Evolutionary conservation across 2,888 invertebrate species (phyloP).

Genomic region (Agrochola lychnidis): DNA sequence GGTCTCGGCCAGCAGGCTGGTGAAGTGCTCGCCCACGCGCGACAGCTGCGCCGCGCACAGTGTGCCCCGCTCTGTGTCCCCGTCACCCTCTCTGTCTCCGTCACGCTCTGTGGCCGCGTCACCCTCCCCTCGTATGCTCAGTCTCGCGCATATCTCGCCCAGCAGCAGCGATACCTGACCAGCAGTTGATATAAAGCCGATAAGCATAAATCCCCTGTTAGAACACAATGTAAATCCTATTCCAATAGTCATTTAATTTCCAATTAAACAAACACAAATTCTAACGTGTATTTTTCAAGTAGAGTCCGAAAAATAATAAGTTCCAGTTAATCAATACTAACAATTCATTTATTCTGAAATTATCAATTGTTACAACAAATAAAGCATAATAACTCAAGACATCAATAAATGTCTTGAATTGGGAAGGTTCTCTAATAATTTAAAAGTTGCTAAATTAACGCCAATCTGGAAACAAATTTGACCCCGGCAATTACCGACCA

Average conservation of each 20-base stretch:
- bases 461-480: neutral
- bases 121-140: slow-evolving; percentile 80
- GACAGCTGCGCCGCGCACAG: slow-evolving; percentile 87
- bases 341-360: no score
- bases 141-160: slow-evolving; percentile 91
- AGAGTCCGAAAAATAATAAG: no score
- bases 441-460: neutral
- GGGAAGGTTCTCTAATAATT: neutral
- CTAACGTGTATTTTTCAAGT: neutral
- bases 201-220: neutral
- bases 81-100: slow-evolving; percentile 23
- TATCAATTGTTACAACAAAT: no score
- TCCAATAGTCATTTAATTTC: neutral
- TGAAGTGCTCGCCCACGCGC: slow-evolving; percentile 92
- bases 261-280: neutral
- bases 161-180: slow-evolving; percentile 91
- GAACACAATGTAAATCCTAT: neutral
- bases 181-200: neutral
- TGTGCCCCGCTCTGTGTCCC: slow-evolving; percentile 63
- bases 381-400: no score
- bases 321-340: no score
- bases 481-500: neutral
- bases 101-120: slow-evolving; percentile 42
- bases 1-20: slow-evolving; percentile 92
- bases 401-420: neutral